Base-by-base conservation (phyloP, 1,140 invertebrate species). In the Kradibia gibbosae region DNA sequence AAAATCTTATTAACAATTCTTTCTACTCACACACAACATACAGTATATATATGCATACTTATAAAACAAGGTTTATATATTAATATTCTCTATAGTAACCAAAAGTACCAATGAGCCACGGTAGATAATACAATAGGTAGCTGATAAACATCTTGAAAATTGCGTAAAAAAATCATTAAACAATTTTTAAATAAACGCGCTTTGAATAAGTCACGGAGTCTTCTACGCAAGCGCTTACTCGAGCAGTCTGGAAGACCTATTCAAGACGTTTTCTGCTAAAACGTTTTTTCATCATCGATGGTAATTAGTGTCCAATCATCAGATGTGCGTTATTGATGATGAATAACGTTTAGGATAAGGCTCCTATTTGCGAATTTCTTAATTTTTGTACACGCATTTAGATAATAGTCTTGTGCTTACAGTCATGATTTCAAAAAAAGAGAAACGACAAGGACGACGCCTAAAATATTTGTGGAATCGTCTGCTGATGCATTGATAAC, bases 261-360 rank as follows among this genome's bases (percentile, higher is more conserved):
- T 39, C 10, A 39, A 36, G 31, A 28, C n/a, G 57, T 42, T 60
- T 75, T 75, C 73, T 75, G 73, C 73, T 75, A 75, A 75, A 75
- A 22, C 36, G 20, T 55, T 42, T 31, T 3, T 55, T 25, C 36
- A 42, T 0, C 57, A 42, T 25, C 55, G 55, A 1, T 25, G 31
- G 28, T 57, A 34, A 67, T 39, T n/a, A 39, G 34, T 39, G 34
- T 36, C 39, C 28, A 20, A 2, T 39, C 62, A 22, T 39, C 34
- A 67, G 34, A n/a, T 39, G 62, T 39, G 62, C 62, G 62, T 67
- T 36, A 67, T 34, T 67, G 7, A 10, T 67, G 62, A 67, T 36
- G 36, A 39, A 67, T 67, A 15, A 67, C 13, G 17, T 2, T 7
- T 31, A 67, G 62, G 39, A 67, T 39, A 39, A 67, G 11, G 31